Evolutionary conservation across 2,113 vertebrate genomes (phyloP), one percentile per base, ranked within the genome.

Genomic region (Camelus bactrianus): DNA sequence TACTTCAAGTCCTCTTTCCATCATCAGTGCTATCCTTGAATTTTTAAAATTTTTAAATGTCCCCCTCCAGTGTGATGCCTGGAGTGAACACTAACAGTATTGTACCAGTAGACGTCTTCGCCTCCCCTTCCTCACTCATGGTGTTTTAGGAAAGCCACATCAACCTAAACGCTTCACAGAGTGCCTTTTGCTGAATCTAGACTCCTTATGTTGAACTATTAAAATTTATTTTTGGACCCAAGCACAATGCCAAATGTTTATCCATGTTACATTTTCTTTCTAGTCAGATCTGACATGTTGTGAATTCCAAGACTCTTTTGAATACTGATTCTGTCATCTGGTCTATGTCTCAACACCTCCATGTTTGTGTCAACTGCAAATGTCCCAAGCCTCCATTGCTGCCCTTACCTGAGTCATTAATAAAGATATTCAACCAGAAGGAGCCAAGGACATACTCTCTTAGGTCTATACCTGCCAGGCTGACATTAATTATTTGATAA

Each of bases 181-280:
- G 3, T 19, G 9, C 1, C 50, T 60, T 83, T 77, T 42, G 1
- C 60, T 54, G 24, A 56, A 15, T 65, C 38, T 88, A 35, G 14
- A 48, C 46, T 42, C 6, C 46, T 58, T 26, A 30, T 54, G 32
- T 11, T 72, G 20, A 93, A 38, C 7, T 72, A 22, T 75, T 75
- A 26, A 94, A 64, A 32, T 28, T 80, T 19, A 64, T 79, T 75
- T 80, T 73, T 56, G 56, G 12, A 75, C 11, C 19, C 6, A 62
- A 83, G 24, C 70, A 87, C 1, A 48, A 30, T 54, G 24, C 42
- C 54, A 35, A 62, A 24, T 56, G 91, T 89, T 84, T 75, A 88
- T 32, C 38, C 24, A 75, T 75, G 62, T 75, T 76, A 38, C 30
- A 69, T 95, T 88, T 60, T 84, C 58, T 83, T 58, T 76, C 65